These are phyloP conservation scores for Glareola pratincola DNA, from an alignment of 2,113 vertebrate species.

Conservation along the genomic window DNA sequence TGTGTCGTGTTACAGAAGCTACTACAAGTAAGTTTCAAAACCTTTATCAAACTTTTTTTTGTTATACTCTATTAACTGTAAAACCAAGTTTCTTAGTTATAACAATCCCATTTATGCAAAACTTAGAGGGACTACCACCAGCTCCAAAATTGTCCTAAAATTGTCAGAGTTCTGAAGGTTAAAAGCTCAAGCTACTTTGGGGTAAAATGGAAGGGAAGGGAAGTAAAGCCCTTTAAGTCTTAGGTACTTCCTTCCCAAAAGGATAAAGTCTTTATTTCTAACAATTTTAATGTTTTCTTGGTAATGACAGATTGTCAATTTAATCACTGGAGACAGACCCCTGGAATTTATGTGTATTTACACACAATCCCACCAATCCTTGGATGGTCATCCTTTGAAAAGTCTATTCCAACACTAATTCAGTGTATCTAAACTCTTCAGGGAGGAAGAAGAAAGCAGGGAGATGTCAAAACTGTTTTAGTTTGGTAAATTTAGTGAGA, in stretches of 20 bases:
- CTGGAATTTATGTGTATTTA: not conserved
- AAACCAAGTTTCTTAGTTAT: not conserved
- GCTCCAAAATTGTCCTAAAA: not conserved
- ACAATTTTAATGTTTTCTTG: not conserved
- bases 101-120: not conserved
- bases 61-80: not conserved
- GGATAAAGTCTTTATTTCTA: not conserved
- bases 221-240: not conserved
- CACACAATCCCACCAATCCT: not conserved
- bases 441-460: not conserved
- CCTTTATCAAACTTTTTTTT: not conserved
- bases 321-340: not conserved
- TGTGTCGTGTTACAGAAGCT: not conserved
- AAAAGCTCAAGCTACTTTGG: not conserved
- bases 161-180: not conserved
- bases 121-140: not conserved
- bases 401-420: not conserved
- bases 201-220: not conserved
- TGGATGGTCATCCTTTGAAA: not conserved
- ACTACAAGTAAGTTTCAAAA: not conserved
- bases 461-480: not conserved
- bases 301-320: not conserved
- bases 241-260: not conserved
- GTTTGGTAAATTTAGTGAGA: not conserved
- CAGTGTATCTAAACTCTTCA: not conserved